Conservation (phyloP, 2,113 vertebrate species). For the Emydura subglobosa region DNA sequence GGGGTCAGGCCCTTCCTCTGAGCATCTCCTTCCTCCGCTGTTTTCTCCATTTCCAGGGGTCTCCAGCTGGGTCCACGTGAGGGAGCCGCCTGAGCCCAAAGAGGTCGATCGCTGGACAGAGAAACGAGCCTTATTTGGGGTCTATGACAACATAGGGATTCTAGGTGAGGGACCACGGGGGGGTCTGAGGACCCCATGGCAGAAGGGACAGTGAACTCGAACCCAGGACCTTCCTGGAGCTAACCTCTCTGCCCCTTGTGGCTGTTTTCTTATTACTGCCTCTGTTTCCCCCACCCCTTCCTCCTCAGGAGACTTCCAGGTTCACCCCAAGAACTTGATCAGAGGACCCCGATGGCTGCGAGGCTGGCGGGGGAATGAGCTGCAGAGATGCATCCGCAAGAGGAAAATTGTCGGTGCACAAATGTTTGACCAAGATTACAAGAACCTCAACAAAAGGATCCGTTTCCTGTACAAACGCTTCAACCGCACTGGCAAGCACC, state of each 20-base stretch:
- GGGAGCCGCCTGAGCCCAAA: conserved; percentile 77
- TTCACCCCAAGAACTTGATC: conserved; percentile 90
- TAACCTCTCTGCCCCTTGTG: background rate
- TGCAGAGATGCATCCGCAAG: conserved; percentile 90
- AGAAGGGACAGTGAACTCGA: background rate
- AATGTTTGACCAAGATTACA: conserved; percentile 89
- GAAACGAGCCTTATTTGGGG: conserved; percentile 91
- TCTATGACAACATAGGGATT: conserved; percentile 96
- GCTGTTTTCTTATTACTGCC: background rate
- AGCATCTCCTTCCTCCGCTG: too few relatives aligned
- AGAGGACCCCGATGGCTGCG: conserved; percentile 89
- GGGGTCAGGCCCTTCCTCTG: background rate
- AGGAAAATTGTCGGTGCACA: conserved; percentile 89
- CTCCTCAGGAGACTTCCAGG: conserved; percentile 87
- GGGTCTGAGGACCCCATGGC: background rate
- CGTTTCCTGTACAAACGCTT: conserved; percentile 89
- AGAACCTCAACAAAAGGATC: conserved; percentile 91
- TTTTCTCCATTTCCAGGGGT: background rate
- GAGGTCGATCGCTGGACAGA: conserved; percentile 91
- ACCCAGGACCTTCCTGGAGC: too few relatives aligned
- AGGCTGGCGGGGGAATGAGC: conserved; percentile 91
- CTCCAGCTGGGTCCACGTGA: conserved; percentile 27
- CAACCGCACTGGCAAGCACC: conserved; percentile 89
- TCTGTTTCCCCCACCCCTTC: background rate
- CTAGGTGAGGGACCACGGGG: conserved; percentile 81